phyloP scores from a whole-genome alignment of 1,140 invertebrate genomes.

The Lasaia peninsularis region DNA sequence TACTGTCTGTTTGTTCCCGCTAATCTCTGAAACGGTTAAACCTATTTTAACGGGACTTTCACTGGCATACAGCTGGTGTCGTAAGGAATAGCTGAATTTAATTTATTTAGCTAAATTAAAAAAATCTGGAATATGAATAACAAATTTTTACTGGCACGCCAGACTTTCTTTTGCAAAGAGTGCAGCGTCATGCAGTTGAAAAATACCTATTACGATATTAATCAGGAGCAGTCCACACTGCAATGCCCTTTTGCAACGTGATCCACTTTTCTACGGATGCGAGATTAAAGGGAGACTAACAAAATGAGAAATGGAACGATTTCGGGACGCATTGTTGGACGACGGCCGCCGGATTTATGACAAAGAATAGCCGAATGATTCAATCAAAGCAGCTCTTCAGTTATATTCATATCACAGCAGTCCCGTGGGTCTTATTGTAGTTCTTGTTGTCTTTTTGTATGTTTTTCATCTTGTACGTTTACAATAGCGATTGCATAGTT shows the following conservation, averaged over 20 bases:
- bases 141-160: too few species aligned
- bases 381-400: slow-evolving; percentile 72
- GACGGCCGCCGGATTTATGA: slow-evolving; percentile 74
- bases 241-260: slow-evolving; percentile 71
- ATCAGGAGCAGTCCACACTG: slow-evolving; percentile 67
- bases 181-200: background rate
- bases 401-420: slow-evolving; percentile 68
- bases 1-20: too few species aligned
- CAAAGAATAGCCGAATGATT: slow-evolving; percentile 75
- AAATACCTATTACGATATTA: slow-evolving; percentile 60
- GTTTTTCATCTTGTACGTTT: slow-evolving; percentile 34
- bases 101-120: too few species aligned
- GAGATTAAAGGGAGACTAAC: slow-evolving; percentile 76
- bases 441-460: slow-evolving; percentile 50
- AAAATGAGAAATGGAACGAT: slow-evolving; percentile 77
- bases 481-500: slow-evolving; percentile 20
- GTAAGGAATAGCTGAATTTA: too few species aligned
- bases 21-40: too few species aligned
- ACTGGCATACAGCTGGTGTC: too few species aligned
- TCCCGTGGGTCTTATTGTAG: slow-evolving; percentile 62
- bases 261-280: slow-evolving; percentile 76
- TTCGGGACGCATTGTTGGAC: slow-evolving; percentile 73
- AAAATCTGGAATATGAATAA: too few species aligned
- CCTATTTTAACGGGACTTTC: too few species aligned
- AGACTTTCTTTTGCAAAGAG: too few species aligned